These are phyloP conservation scores for Eupeodes corollae DNA, from an alignment of 1,140 invertebrate species.

Conservation along the genomic window DNA sequence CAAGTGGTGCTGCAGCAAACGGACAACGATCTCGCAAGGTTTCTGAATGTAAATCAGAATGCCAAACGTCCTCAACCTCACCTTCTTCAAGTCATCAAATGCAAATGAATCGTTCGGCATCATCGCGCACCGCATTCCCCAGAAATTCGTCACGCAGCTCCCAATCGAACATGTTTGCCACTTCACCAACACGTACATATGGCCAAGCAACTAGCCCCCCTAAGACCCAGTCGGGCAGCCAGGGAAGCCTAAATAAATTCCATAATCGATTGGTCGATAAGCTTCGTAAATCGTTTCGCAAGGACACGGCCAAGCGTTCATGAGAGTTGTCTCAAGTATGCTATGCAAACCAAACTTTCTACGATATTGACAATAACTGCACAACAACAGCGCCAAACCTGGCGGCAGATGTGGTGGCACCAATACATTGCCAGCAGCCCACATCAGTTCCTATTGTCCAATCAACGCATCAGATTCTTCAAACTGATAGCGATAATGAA, in stretches of 20 bases:
- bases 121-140: slow-evolving; percentile 36
- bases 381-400: slow-evolving; percentile 2
- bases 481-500: slow-evolving; percentile 23
- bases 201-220: slow-evolving; percentile 44
- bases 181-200: slow-evolving; percentile 45
- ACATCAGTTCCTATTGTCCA: neutral
- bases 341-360: too few species aligned
- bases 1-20: slow-evolving; percentile 27
- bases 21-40: slow-evolving; percentile 60
- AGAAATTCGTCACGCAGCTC: slow-evolving; percentile 47
- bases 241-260: slow-evolving; percentile 67
- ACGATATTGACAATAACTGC: slow-evolving; percentile 9
- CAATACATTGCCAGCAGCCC: neutral
- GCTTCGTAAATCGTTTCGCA: slow-evolving; percentile 62
- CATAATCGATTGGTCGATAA: slow-evolving; percentile 74
- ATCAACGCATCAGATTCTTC: slow-evolving; percentile 9
- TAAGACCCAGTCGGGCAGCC: slow-evolving; percentile 45
- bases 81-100: slow-evolving; percentile 47
- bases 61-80: slow-evolving; percentile 57
- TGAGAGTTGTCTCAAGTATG: slow-evolving; percentile 15
- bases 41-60: slow-evolving; percentile 71
- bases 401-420: slow-evolving; percentile 7
- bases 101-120: slow-evolving; percentile 38
- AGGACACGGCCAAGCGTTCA: slow-evolving; percentile 44
- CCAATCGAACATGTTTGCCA: slow-evolving; percentile 43